These are phyloP conservation scores for Beaufortia kweichowensis DNA, from an alignment of 2,113 vertebrate genomes.

Conservation along the genomic window DNA sequence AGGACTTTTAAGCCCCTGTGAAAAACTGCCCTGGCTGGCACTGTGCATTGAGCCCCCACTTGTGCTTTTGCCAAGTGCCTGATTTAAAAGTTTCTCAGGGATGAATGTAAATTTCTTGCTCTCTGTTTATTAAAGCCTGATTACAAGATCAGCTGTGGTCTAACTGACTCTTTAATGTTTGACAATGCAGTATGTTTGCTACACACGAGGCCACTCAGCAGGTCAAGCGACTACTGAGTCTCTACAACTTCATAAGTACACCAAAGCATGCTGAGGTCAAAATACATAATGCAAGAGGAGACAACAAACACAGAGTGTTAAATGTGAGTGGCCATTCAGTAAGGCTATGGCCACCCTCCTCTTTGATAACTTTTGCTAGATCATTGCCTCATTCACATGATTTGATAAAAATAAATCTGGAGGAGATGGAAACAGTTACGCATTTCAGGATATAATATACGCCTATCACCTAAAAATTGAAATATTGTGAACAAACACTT, in stretches of 20 bases:
- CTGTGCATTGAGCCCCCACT: constrained; percentile 55
- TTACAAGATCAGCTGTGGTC: constrained; percentile 60
- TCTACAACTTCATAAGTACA: constrained; percentile 60
- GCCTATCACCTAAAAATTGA: too few relatives aligned
- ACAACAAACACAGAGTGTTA: constrained; percentile 45
- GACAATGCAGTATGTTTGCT: constrained; percentile 58
- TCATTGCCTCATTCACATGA: not conserved
- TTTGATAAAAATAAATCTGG: too few relatives aligned
- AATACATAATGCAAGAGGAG: constrained; percentile 50
- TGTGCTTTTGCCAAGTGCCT: constrained; percentile 72
- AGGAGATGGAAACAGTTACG: not conserved
- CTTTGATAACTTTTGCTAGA: constrained; percentile 38
- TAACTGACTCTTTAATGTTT: constrained; percentile 56
- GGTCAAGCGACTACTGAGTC: constrained; percentile 61
- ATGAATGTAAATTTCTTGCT: constrained; percentile 67
- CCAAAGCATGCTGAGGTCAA: constrained; percentile 2
- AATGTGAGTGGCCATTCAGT: constrained; percentile 33
- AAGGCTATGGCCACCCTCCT: not conserved
- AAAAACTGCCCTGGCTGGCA: constrained; percentile 61
- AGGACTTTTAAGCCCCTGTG: constrained; percentile 54
- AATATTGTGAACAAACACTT: too few relatives aligned
- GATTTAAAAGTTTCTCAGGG: constrained; percentile 68
- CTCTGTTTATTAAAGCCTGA: constrained; percentile 64
- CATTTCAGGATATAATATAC: not conserved
- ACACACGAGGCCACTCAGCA: constrained; percentile 62